These are phyloP conservation scores for Leucoptera coffeella DNA, from an alignment of 2,888 invertebrate genomes.

Conservation along the genomic window DNA sequence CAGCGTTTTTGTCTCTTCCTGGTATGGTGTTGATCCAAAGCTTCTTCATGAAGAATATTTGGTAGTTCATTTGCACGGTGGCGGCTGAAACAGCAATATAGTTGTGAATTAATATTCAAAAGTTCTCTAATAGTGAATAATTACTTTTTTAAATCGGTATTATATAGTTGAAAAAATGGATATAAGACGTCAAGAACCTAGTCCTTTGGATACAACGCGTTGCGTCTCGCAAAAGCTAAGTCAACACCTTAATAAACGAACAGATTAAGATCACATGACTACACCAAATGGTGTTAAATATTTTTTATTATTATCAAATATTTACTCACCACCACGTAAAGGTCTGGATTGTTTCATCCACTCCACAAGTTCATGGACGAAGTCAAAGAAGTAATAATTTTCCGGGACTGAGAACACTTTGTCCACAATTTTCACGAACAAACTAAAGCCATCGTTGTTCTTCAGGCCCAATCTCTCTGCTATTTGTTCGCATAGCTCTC, in stretches of 20 bases:
- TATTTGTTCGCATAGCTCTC: slow-evolving; percentile 79
- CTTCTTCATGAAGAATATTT: slow-evolving; percentile 95
- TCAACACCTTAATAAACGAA: too few species aligned
- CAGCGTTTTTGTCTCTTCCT: slow-evolving; percentile 80
- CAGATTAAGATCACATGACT: too few species aligned
- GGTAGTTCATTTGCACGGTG: slow-evolving; percentile 71
- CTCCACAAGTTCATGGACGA: slow-evolving; percentile 83
- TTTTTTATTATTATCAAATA: too few species aligned
- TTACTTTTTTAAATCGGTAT: too few species aligned
- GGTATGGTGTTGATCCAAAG: slow-evolving; percentile 86
- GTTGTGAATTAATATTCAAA: too few species aligned
- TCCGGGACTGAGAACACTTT: slow-evolving; percentile 92
- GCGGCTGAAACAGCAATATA: too few species aligned
- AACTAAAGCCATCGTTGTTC: slow-evolving; percentile 81
- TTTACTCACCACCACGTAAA: slow-evolving; percentile 47
- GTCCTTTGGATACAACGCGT: too few species aligned
- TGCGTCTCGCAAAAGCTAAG: too few species aligned
- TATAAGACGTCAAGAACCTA: too few species aligned
- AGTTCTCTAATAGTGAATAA: too few species aligned
- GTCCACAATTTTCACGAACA: slow-evolving; percentile 90
- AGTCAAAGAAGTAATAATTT: slow-evolving; percentile 92
- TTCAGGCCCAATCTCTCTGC: slow-evolving; percentile 70
- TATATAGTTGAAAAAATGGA: too few species aligned
- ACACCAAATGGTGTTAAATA: too few species aligned
- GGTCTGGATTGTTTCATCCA: slow-evolving; percentile 79